Evolutionary conservation across 2,113 vertebrate genomes (phyloP).

Genomic region (Tupaia chinensis): DNA sequence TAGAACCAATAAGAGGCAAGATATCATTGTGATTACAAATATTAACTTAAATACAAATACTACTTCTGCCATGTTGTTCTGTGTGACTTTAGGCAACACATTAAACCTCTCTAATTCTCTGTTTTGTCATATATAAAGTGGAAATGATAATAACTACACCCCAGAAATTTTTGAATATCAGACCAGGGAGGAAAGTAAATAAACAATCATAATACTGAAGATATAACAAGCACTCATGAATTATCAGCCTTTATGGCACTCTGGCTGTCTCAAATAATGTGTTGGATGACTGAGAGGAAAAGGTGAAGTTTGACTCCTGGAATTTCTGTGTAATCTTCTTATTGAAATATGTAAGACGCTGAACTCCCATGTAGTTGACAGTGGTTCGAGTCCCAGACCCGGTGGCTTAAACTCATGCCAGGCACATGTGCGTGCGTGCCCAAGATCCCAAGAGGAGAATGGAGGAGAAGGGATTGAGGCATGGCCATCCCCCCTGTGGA

Average conservation of each 20-base stretch:
- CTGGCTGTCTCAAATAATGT: neutral
- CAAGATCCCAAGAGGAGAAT: no score
- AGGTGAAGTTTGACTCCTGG: neutral
- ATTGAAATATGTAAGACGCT: neutral
- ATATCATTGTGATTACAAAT: neutral
- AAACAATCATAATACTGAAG: neutral
- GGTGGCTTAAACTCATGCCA: no score
- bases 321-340: constrained; percentile 1
- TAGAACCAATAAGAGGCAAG: neutral
- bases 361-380: no score
- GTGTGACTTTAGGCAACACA: neutral
- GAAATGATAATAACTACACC: neutral
- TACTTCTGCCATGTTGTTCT: neutral
- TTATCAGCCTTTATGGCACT: neutral
- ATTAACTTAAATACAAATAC: neutral
- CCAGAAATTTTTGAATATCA: neutral
- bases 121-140: neutral
- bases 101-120: neutral
- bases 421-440: no score
- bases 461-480: no score
- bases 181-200: neutral
- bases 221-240: neutral
- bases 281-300: neutral
- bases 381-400: no score
- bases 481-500: no score